phyloP scores from a whole-genome alignment of 2,797 vertebrate species.

The Falco peregrinus region DNA sequence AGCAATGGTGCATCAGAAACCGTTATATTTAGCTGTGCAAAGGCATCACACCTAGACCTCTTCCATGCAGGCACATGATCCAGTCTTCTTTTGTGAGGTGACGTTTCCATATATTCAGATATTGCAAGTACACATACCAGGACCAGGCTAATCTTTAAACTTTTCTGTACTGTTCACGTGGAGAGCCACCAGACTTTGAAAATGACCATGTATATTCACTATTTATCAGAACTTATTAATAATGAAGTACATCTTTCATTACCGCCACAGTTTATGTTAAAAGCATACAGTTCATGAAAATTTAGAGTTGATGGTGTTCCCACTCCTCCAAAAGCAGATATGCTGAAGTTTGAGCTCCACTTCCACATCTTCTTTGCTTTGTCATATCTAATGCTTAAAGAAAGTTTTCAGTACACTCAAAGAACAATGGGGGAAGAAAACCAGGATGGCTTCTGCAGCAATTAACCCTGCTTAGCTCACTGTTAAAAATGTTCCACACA shows the following conservation, averaged over 20 bases:
- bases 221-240: neutral
- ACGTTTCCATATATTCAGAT: neutral
- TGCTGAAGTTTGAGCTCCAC: neutral
- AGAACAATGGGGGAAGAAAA: neutral
- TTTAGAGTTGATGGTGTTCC: neutral
- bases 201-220: neutral
- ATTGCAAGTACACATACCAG: neutral
- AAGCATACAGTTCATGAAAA: neutral
- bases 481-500: neutral
- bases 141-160: neutral
- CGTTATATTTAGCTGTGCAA: neutral
- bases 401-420: neutral
- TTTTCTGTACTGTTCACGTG: neutral
- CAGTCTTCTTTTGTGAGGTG: neutral
- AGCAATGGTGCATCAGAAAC: neutral
- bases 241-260: neutral
- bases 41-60: neutral
- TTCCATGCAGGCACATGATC: neutral
- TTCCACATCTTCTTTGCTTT: neutral
- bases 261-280: neutral
- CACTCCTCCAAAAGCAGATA: neutral
- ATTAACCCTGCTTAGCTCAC: neutral
- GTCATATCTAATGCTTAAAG: neutral
- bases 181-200: neutral
- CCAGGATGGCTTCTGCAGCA: neutral